Percentiles rank a stretch among this genome's conserved stretches.
These are phyloP conservation scores for Heterodera filipjevi DNA, from an alignment of 2,888 invertebrate species.

Conservation along the genomic window DNA sequence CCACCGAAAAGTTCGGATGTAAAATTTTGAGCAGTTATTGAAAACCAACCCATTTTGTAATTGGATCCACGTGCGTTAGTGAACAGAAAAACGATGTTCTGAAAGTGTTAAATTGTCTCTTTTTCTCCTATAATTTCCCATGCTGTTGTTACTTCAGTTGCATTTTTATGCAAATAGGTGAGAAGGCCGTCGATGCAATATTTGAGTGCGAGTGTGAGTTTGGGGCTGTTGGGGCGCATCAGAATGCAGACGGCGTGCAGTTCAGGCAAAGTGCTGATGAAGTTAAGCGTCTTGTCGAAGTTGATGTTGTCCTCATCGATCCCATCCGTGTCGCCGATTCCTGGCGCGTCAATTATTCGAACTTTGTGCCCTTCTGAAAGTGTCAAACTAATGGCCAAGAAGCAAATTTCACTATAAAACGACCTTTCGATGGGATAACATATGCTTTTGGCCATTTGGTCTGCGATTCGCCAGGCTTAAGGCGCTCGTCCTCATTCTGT, in stretches of 20 bases:
- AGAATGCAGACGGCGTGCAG: conserved; percentile 18
- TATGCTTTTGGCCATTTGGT: conserved; percentile 20
- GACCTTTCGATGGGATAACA: neutral
- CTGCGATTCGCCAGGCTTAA: conserved; percentile 1
- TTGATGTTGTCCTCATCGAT: neutral
- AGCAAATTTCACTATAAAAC: too few species aligned
- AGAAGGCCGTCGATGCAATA: conserved; percentile 53
- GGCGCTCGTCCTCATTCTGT: neutral
- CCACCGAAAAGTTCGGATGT: too few species aligned
- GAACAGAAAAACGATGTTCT: conserved; percentile 54
- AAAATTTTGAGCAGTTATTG: neutral
- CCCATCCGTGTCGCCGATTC: conserved; percentile 23
- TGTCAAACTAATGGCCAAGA: neutral
- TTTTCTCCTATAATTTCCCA: too few species aligned
- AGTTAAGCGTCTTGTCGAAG: neutral
- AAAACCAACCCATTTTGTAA: conserved; percentile 34
- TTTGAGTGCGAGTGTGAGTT: conserved; percentile 41
- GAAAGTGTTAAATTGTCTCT: too few species aligned
- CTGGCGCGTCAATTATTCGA: conserved; percentile 19
- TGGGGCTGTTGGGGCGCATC: conserved; percentile 44
- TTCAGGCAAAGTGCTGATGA: neutral
- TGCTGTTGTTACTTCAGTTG: conserved; percentile 29
- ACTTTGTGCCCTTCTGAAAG: neutral
- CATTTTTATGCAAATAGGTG: conserved; percentile 46
- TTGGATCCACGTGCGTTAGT: conserved; percentile 43